These are phyloP conservation scores for Sardina pilchardus DNA, from an alignment of 2,113 vertebrate species.

Conservation along the genomic window DNA sequence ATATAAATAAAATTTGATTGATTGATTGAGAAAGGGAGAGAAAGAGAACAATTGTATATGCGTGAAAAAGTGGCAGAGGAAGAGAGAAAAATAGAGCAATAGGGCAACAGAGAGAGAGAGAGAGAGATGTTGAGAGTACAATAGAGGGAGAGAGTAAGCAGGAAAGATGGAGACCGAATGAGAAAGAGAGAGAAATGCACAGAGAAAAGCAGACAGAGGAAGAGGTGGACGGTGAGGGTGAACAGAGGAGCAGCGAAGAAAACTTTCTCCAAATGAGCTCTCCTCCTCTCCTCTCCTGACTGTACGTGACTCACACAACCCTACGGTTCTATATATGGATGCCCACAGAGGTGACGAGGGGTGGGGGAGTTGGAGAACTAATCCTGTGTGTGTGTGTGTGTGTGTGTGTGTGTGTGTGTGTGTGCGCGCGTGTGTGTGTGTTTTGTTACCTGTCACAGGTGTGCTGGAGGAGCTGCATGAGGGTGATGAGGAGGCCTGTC, in stretches of 20 bases:
- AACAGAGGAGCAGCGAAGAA: not conserved
- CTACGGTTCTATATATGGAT: not conserved
- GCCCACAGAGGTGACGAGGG: no score
- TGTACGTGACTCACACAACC: not conserved
- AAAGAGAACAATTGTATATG: not conserved
- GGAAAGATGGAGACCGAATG: not conserved
- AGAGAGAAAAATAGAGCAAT: constrained; percentile 36
- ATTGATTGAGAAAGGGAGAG: no score
- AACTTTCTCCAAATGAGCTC: not conserved
- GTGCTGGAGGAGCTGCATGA: constrained; percentile 74
- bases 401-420: constrained; percentile 17
- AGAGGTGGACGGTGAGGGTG: not conserved
- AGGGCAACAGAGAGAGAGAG: not conserved
- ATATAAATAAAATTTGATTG: no score
- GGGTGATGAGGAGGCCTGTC: constrained; percentile 75
- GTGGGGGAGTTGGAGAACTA: not conserved
- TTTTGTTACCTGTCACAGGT: constrained; percentile 81
- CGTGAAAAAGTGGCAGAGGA: not conserved
- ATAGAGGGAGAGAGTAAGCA: not conserved
- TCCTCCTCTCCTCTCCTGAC: not conserved
- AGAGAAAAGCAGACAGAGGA: not conserved
- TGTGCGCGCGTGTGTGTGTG: not conserved
- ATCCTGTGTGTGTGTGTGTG: not conserved
- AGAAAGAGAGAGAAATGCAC: not conserved
- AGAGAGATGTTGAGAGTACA: not conserved